phyloP scores from a whole-genome alignment of 2,113 vertebrate species.

The Geococcyx californianus region DNA sequence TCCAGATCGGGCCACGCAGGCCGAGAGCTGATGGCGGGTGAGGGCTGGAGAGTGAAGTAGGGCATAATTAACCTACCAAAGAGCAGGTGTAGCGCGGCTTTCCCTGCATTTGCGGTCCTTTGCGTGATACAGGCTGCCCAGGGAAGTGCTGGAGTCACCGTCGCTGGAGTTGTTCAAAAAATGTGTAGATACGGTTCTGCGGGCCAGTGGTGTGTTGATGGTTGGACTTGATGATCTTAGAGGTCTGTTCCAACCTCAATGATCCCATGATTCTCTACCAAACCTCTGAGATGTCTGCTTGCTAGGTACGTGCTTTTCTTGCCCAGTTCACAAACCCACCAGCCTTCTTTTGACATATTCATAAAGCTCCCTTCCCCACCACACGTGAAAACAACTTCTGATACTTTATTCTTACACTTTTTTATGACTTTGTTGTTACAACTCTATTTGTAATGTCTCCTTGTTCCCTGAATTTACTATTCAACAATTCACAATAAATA shows the following conservation, averaged over 20 bases:
- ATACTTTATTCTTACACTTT: fast-evolving
- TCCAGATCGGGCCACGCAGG: fast-evolving
- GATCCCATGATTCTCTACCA: no score
- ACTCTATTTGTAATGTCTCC: background rate
- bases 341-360: background rate
- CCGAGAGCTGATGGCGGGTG: fast-evolving
- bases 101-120: background rate
- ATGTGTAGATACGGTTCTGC: no score
- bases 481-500: background rate
- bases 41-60: background rate
- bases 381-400: fast-evolving
- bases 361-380: background rate
- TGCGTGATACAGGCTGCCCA: background rate
- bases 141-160: no score
- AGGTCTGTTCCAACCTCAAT: no score
- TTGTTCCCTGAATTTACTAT: background rate
- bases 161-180: no score
- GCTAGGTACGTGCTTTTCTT: fast-evolving
- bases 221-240: no score
- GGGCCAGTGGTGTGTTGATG: no score
- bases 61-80: fast-evolving
- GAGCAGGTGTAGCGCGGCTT: background rate
- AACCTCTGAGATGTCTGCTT: background rate
- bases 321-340: no score
- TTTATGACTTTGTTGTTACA: background rate